Evolutionary conservation across 2,797 vertebrate genomes (phyloP), one percentile per base, ranked within the genome.

Genomic region (Chaenodraco wilsoni): DNA sequence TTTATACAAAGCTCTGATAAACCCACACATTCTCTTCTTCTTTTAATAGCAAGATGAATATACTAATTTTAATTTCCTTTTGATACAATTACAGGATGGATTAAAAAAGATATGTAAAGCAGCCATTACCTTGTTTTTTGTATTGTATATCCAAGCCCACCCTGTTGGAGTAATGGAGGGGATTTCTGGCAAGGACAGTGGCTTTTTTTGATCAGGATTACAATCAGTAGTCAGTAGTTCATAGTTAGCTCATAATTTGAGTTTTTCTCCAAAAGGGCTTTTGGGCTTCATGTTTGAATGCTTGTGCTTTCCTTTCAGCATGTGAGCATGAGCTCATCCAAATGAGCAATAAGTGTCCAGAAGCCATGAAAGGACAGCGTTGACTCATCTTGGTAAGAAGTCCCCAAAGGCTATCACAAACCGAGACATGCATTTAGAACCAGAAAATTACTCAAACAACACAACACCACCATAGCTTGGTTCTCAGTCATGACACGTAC

Each of bases 271-370:
- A 17, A 69, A 81, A 69, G 46, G 27, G 15, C 44, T 63, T 83
- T 66, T 74, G 67, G 60, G 46, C 49, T 4, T 15, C 61, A 13
- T 59, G 43, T 45, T 44, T 59, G 50, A 12, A n/a, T 74, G 16
- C 51, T 49, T 81, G n/a, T 72, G 61, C 79, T 51, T 71, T 64
- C 15, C 37, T 71, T 66, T 76, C n/a, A 67, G 65, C 40, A 71
- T 72, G 65, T 75, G 57, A 65, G 66, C 78, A 78, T 85, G 79
- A 83, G 65, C 65, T 84, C 84, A 88, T 82, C 64, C 59, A 67
- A 83, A 79, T 83, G 74, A 87, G 52, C 71, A 74, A 84, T 69
- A 55, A 54, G 16, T 69, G 72, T 67, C 65, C 21, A 14, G 71
- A 76, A 81, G 81, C 51, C 54, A 65, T 69, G 60, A 76, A 79